Percentiles rank a stretch among this genome's conserved stretches.
These are phyloP conservation scores for Trissoscelio sp. DNA, from an alignment of 2,888 invertebrate genomes.

Conservation along the genomic window DNA sequence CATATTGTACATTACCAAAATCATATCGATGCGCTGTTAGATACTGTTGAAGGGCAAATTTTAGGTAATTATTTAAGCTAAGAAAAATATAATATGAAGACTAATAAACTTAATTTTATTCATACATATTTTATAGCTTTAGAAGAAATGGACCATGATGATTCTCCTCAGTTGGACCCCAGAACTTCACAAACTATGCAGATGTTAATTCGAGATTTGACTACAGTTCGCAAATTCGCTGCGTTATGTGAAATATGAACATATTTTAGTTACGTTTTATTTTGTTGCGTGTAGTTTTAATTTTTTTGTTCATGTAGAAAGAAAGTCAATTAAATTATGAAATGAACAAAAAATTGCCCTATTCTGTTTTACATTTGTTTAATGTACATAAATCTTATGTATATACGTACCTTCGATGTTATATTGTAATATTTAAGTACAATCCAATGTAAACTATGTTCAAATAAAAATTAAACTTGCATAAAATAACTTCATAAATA, in stretches of 20 bases:
- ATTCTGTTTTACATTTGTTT: no score
- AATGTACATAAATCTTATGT: no score
- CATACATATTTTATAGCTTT: conserved; percentile 82
- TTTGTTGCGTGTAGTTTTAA: no score
- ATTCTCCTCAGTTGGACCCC: conserved; percentile 86
- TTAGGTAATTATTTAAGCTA: conserved; percentile 84
- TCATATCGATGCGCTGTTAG: conserved; percentile 88
- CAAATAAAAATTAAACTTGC: no score
- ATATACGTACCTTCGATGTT: no score
- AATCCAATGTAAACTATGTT: no score
- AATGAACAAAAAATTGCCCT: no score
- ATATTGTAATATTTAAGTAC: no score
- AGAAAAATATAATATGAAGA: background rate
- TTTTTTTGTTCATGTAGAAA: no score
- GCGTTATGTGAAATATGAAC: conserved; percentile 82
- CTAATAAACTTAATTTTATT: background rate
- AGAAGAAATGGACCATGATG: conserved; percentile 87
- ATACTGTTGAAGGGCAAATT: conserved; percentile 89
- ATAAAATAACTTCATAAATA: no score
- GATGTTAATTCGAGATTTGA: conserved; percentile 89
- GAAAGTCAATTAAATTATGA: no score
- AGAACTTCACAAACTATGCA: conserved; percentile 90
- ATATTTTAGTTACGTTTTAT: no score
- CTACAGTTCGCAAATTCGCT: conserved; percentile 88
- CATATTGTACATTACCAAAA: conserved; percentile 91